Conservation (phyloP, 2,113 vertebrate genomes). For the Stomatorhinus ivindoensis region DNA sequence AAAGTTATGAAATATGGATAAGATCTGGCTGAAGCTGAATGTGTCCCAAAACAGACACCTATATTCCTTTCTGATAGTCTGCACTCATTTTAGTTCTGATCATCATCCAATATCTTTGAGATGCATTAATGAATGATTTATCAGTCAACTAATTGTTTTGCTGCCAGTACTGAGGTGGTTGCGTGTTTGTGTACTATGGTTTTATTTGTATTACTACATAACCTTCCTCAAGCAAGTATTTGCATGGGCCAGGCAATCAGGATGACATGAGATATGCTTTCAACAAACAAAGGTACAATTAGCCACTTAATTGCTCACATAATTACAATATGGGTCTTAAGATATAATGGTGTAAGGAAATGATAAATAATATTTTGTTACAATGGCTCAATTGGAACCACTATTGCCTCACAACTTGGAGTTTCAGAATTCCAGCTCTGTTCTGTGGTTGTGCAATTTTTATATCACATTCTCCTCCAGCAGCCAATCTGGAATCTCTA, state of each 20-base stretch:
- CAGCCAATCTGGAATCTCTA: background rate
- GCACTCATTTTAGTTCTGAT: background rate
- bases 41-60: background rate
- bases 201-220: background rate
- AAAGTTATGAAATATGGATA: background rate
- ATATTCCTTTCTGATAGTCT: background rate
- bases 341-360: background rate
- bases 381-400: background rate
- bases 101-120: background rate
- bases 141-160: background rate
- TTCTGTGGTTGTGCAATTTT: background rate
- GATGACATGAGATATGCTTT: background rate
- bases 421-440: background rate
- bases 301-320: background rate
- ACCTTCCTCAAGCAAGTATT: background rate
- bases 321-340: background rate
- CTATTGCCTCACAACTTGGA: background rate
- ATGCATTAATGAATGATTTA: background rate
- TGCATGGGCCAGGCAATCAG: background rate
- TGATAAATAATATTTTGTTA: background rate
- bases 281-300: background rate
- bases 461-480: background rate
- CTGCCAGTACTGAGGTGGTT: no score
- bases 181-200: no score
- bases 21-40: background rate